Conservation (phyloP, 2,797 vertebrate genomes). For the Ctenopoma kingsleyae region DNA sequence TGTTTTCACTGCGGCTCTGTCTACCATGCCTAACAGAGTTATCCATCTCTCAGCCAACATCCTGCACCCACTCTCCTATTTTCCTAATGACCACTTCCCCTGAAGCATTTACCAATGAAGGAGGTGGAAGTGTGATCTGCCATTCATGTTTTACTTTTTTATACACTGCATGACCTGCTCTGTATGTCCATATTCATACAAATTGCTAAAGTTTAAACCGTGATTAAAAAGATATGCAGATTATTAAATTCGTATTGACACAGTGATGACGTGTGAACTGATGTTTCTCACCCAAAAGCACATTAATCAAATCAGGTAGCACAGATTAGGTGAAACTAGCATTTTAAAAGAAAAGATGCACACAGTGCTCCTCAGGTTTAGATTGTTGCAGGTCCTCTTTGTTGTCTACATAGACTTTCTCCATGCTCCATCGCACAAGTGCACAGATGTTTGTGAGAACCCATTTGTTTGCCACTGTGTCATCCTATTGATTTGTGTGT, state of each 20-base stretch:
- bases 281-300: background rate
- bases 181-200: conserved; percentile 3
- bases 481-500: conserved; percentile 61
- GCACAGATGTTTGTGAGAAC: conserved; percentile 34
- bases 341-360: conserved; percentile 8
- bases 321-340: conserved; percentile 4
- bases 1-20: conserved; percentile 67
- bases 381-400: conserved; percentile 21
- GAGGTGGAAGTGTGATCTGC: conserved; percentile 49
- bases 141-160: conserved; percentile 20
- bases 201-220: background rate
- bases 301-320: background rate
- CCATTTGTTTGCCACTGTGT: conserved; percentile 55
- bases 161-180: conserved; percentile 17
- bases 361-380: conserved; percentile 10
- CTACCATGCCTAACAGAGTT: conserved; percentile 71
- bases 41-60: conserved; percentile 77
- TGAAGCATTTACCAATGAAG: conserved; percentile 62
- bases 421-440: conserved; percentile 42
- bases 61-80: conserved; percentile 69
- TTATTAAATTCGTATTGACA: background rate
- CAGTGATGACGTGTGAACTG: background rate
- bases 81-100: conserved; percentile 77
- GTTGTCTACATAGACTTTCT: conserved; percentile 21
- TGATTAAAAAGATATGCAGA: background rate